Evolutionary conservation across 2,113 vertebrate species (phyloP).

Genomic region (Tenrec ecaudatus): DNA sequence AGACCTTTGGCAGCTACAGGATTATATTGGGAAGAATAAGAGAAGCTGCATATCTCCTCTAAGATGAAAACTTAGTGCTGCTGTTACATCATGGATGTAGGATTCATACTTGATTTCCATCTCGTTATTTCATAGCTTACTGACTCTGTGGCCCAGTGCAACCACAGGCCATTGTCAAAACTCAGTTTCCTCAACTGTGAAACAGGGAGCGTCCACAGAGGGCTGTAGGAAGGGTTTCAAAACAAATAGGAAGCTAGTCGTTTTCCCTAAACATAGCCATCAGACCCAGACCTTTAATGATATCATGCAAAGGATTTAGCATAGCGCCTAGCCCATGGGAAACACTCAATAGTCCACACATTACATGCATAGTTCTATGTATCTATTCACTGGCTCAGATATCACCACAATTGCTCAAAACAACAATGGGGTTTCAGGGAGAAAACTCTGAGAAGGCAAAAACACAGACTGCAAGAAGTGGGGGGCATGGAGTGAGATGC

Average conservation of each 20-base stretch:
- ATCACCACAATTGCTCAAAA: slow-evolving; percentile 18
- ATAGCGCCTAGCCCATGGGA: not conserved
- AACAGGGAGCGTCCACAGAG: not conserved
- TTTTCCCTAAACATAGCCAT: slow-evolving; percentile 36
- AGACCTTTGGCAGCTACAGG: not conserved
- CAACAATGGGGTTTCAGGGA: not conserved
- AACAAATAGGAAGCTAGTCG: not conserved
- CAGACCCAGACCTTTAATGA: not conserved
- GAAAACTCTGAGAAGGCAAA: slow-evolving; percentile 5
- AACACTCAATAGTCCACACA: not conserved
- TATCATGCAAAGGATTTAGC: not conserved
- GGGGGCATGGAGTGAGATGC: not conserved
- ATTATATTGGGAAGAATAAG: not conserved
- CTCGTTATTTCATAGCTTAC: not conserved
- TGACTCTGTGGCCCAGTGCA: not conserved
- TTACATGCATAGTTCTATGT: too few species aligned
- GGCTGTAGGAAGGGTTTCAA: not conserved
- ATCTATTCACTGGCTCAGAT: not conserved
- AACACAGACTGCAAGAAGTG: not conserved
- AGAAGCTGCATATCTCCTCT: not conserved
- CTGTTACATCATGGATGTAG: not conserved
- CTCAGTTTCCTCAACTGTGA: not conserved
- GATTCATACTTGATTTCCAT: not conserved
- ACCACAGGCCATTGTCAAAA: not conserved
- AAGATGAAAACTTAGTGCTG: not conserved